Conservation (phyloP, 2,797 vertebrate genomes). For the Lagodon rhomboides region DNA sequence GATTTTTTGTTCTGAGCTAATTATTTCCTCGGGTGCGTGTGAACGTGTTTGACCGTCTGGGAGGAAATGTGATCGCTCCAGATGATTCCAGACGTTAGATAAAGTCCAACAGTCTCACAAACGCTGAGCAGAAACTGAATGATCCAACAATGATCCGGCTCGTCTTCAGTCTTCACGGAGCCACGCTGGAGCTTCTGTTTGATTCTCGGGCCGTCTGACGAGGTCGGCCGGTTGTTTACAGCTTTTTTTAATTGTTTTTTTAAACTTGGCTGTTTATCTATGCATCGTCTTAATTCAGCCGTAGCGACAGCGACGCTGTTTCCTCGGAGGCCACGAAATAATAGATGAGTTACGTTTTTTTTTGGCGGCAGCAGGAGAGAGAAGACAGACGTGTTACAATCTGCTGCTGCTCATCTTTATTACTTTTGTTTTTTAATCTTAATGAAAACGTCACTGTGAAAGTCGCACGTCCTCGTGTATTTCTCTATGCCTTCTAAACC, state of each 20-base stretch:
- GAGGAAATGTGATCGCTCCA: neutral
- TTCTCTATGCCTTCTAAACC: neutral
- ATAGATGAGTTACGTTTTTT: neutral
- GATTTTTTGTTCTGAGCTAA: too few species aligned
- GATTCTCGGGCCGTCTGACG: neutral
- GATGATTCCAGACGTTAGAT: neutral
- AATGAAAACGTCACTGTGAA: constrained; percentile 60
- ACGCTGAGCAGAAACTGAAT: neutral
- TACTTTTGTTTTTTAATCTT: neutral
- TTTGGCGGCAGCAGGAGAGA: neutral
- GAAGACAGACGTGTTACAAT: neutral
- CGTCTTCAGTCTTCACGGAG: constrained; percentile 7
- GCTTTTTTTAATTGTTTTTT: constrained; percentile 20
- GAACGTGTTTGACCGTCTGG: neutral
- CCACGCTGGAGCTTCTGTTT: neutral
- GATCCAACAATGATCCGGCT: neutral
- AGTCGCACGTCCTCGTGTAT: neutral
- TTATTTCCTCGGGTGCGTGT: neutral
- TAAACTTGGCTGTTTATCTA: constrained; percentile 3
- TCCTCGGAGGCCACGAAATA: neutral
- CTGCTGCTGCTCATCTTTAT: constrained; percentile 1
- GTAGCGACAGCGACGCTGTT: neutral
- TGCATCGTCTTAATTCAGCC: constrained; percentile 21
- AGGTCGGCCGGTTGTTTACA: constrained; percentile 60
- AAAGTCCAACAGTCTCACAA: neutral